These are phyloP conservation scores for Anas georgica DNA, from an alignment of 2,797 vertebrate genomes.

Conservation along the genomic window DNA sequence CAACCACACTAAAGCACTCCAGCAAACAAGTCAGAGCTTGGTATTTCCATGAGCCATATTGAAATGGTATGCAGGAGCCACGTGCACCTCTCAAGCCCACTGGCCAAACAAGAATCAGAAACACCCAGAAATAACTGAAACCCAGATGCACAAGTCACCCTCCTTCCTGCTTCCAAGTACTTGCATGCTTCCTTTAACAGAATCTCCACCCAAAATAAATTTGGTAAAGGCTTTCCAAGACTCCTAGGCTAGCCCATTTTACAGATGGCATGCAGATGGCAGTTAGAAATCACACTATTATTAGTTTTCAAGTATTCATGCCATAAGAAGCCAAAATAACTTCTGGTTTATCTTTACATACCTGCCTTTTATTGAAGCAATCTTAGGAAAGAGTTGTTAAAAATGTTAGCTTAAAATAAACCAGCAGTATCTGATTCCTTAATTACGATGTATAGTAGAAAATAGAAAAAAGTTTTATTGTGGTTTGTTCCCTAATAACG, in stretches of 20 bases:
- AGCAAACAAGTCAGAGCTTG: not conserved
- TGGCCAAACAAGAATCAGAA: not conserved
- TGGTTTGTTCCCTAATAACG: not conserved
- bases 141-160: not conserved
- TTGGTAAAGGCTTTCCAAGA: not conserved
- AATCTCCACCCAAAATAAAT: not conserved
- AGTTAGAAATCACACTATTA: not conserved
- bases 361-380: not conserved
- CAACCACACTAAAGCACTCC: not conserved
- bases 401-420: not conserved
- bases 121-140: not conserved
- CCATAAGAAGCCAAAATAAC: not conserved
- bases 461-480: not conserved
- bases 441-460: not conserved
- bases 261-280: not conserved
- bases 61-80: not conserved
- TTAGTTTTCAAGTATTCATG: not conserved
- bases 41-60: not conserved
- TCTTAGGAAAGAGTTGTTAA: not conserved
- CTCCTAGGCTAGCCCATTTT: not conserved
- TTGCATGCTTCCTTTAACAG: not conserved
- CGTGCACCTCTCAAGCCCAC: not conserved
- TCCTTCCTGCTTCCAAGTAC: not conserved
- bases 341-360: not conserved
- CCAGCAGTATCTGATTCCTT: not conserved